Evolutionary conservation across 2,797 vertebrate genomes (phyloP).

Genomic region (Sebastes aleutianus): DNA sequence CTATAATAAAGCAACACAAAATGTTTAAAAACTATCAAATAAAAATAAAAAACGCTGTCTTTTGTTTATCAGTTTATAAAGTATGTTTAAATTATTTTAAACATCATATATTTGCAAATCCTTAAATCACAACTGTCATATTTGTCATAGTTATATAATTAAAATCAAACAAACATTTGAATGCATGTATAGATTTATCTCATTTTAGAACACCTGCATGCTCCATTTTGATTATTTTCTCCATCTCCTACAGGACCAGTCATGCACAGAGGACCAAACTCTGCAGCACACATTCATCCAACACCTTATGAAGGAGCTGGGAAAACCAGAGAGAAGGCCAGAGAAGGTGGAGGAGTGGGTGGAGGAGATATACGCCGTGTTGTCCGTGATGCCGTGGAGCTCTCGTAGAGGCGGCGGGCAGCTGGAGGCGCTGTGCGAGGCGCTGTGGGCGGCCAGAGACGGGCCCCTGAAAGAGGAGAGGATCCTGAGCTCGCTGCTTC

Average conservation of each 20-base stretch:
- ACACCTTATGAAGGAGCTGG: slow-evolving; percentile 83
- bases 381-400: slow-evolving; percentile 84
- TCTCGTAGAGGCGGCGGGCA: slow-evolving; percentile 68
- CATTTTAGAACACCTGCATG: not conserved
- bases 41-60: not conserved
- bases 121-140: not conserved
- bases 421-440: slow-evolving; percentile 85
- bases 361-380: slow-evolving; percentile 82
- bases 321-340: slow-evolving; percentile 40
- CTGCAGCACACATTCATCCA: slow-evolving; percentile 86
- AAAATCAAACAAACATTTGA: too few relatives aligned
- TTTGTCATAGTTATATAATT: accelerated
- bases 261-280: slow-evolving; percentile 34
- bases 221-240: not conserved
- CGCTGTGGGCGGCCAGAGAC: slow-evolving; percentile 83
- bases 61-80: not conserved
- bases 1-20: not conserved
- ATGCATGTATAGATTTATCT: not conserved
- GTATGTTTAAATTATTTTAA: not conserved
- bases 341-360: slow-evolving; percentile 65
- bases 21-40: not conserved
- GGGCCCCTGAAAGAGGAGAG: slow-evolving; percentile 85
- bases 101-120: not conserved
- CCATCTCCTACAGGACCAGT: slow-evolving; percentile 66
- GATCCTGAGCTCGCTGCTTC: slow-evolving; percentile 86